Evolutionary conservation across 2,888 invertebrate genomes (phyloP), one percentile per base, ranked within the genome.

Genomic region (Tillus elongatus): DNA sequence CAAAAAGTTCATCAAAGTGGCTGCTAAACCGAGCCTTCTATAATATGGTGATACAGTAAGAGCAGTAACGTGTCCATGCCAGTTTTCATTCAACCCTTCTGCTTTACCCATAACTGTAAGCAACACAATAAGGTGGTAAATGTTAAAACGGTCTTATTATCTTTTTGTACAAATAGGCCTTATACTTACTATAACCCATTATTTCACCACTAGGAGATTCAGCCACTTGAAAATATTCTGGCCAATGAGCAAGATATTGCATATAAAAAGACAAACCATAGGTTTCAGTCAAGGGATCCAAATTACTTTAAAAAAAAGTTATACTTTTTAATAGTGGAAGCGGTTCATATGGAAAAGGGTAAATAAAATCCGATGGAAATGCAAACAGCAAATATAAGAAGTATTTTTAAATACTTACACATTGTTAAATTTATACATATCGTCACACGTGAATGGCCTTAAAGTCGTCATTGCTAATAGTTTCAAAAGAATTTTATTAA

Each of bases 61-160:
- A 2, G 97, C 97, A 29, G 98, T 98, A 6, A 98, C 97, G 69
- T 98, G 98, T 1, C 98, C 98, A 71, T 99, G 98, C 95, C 95
- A 99, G 59, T 92, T 86, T 51, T 95, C 92, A 34, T 85, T 83
- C 49, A 79, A 79, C 0, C 98, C 98, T 70, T 98, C 98, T 0
- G 95, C 89, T 69, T 98, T 98, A 24, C 97, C 97, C 96, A 98
- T 97, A 36, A 98, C 95, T 96, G 59, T 45, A 74, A 67, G 50
- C n/a, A n/a, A n/a, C n/a, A n/a, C n/a, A n/a, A n/a, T n/a, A n/a
- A n/a, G n/a, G n/a, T 13, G 6, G n/a, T 8, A 24, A 24, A 24
- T 6, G 11, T 29, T 29, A 9, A 29, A 29, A 6, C n/a, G n/a
- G n/a, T n/a, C n/a, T n/a, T n/a, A n/a, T n/a, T n/a, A n/a, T n/a